These are phyloP conservation scores for Alexandromys fortis DNA, from an alignment of 2,113 vertebrate genomes.

Conservation along the genomic window DNA sequence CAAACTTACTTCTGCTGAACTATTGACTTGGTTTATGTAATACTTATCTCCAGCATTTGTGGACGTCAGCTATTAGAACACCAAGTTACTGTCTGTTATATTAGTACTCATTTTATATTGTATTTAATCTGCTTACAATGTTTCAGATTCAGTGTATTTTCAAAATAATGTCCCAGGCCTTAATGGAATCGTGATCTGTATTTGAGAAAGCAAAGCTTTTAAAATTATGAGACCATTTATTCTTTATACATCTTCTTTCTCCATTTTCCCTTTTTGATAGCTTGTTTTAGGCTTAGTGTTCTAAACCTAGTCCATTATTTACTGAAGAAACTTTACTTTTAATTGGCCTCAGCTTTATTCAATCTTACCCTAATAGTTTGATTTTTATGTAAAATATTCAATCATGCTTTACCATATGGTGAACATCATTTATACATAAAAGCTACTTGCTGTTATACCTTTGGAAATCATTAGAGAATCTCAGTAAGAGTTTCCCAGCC, in stretches of 20 bases:
- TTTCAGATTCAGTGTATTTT: slow-evolving; percentile 61
- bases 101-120: slow-evolving; percentile 65
- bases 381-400: slow-evolving; percentile 83
- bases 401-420: slow-evolving; percentile 84
- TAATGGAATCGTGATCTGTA: slow-evolving; percentile 62
- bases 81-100: slow-evolving; percentile 74
- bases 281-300: slow-evolving; percentile 63
- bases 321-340: slow-evolving; percentile 67
- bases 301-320: slow-evolving; percentile 58
- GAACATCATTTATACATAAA: slow-evolving; percentile 85
- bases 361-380: slow-evolving; percentile 77
- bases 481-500: slow-evolving; percentile 86
- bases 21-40: slow-evolving; percentile 36
- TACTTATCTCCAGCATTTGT: slow-evolving; percentile 50
- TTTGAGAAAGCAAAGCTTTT: slow-evolving; percentile 57
- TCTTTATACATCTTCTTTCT: not conserved
- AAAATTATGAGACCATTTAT: slow-evolving; percentile 55
- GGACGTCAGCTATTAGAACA: slow-evolving; percentile 65
- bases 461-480: slow-evolving; percentile 84
- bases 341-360: slow-evolving; percentile 80
- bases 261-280: slow-evolving; percentile 51
- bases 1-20: slow-evolving; percentile 1
- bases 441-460: slow-evolving; percentile 86
- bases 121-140: slow-evolving; percentile 69
- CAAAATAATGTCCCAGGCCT: slow-evolving; percentile 62